Evolutionary conservation across 2,113 vertebrate genomes (phyloP), one percentile per base, ranked within the genome.

Genomic region (Tetrax tetrax): DNA sequence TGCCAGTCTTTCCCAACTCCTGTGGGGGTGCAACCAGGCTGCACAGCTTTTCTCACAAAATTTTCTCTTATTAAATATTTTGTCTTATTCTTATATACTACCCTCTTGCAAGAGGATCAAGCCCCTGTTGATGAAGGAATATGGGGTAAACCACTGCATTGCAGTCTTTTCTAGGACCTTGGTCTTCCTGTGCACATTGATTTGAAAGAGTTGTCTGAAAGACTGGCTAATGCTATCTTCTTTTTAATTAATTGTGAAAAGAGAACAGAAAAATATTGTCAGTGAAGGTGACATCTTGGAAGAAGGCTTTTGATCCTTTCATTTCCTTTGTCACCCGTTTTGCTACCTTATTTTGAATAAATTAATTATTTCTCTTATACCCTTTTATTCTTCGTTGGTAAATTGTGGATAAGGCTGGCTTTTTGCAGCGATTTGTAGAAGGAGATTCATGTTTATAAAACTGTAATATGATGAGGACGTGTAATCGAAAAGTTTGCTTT

Each of bases 131-230:
- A 86, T 29, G 80, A 43, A 86, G 72, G 80, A 90, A 50, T 63
- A 45, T 78, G 51, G 51, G 51, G 57, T 93, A 81, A 89, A 83
- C 43, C 50, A 91, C 91, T 90, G 89, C 89, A 81, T 12, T 95
- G 93, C 89, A 94, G 86, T 92, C 78, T 82, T 79, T 94, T 72
- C 70, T 79, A 38, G 48, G 65, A 54, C 65, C 82, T 91, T 70
- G 29, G 33, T 90, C 51, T 89, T 82, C 51, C n/a, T 63, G 56
- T 74, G 81, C 38, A n/a, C 21, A 6, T 48, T 45, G 53, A 64
- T 45, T 86, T 69, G 65, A 66, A 83, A 72, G 23, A 27, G 18
- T 63, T 93, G n/a, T 68, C 25, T 90, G 68, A 81, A 90, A 74
- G 65, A 54, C 38, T 61, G 29, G 56, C 47, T 86, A 31, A 81